Base-by-base conservation (phyloP, 2,113 vertebrate genomes). In the Albula goreensis region DNA sequence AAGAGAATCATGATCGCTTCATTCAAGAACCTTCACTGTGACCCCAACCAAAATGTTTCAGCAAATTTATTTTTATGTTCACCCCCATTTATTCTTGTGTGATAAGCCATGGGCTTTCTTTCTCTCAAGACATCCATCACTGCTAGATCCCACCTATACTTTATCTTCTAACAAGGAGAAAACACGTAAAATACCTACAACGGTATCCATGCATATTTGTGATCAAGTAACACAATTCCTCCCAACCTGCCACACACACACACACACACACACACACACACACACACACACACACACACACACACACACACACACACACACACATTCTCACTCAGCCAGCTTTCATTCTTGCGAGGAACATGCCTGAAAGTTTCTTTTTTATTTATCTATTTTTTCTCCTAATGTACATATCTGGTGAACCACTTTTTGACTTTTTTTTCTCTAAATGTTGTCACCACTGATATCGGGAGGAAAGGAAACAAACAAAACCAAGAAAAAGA, bases 121-220 rank as follows among this genome's bases (percentile, higher is more conserved):
- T 5, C 3, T 85, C 85, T 87, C 66, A 82, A 60, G 60, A 79
- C 31, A 80, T 85, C 81, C 66, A 78, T 77, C 82, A 79, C 86
- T 78, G 81, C 70, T 74, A 63, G 82, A 52, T 80, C 57, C n/a
- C 78, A 85, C 87, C n/a, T 88, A 52, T 48, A 60, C 81, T 50
- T 50, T 11, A 89, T 50, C 86, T 89, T 80, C 80, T 87, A 78
- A 85, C 80, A 85, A 79, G 91, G 91, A 92, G 92, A 90, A 93
- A 93, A 95, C 91, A 93, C 90, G 50, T 91, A 92, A 92, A 94
- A 95, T 95, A 95, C 95, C 95, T 95, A 95, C 66, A 95, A 95
- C 93, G 94, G 94, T 95, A 96, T 95, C 93, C 94, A 95, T 95
- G 94, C 95, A 95, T 95, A 95, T 93, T 92, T 91, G 94, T 94